Evolutionary conservation across 2,113 vertebrate genomes (phyloP).

Genomic region (Perca flavescens): DNA sequence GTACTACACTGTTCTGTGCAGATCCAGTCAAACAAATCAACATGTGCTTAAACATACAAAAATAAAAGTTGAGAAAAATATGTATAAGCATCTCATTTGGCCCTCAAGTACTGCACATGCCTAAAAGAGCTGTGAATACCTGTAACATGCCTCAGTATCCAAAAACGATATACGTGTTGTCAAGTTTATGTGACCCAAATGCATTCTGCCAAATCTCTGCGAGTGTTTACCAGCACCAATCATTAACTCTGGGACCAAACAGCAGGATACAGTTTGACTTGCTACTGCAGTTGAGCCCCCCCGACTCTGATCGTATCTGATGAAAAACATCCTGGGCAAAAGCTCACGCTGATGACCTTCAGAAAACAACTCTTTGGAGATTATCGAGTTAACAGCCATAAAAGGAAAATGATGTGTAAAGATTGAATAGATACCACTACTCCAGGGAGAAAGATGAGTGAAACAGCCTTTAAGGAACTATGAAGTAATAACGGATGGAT

Average conservation of each 20-base stretch:
- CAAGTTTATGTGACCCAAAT: not conserved
- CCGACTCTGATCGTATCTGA: conserved; percentile 41
- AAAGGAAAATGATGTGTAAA: not conserved
- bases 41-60: not conserved
- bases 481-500: not conserved
- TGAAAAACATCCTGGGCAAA: conserved; percentile 17
- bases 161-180: not conserved
- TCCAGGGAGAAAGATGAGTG: not conserved
- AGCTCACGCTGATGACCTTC: not conserved
- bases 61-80: not conserved
- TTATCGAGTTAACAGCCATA: not conserved
- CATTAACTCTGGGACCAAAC: conserved; percentile 43
- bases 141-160: not conserved
- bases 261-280: conserved; percentile 9
- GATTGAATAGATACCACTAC: not conserved
- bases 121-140: not conserved
- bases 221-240: conserved; percentile 22
- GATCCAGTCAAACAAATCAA: not conserved
- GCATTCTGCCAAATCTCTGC: conserved; percentile 9
- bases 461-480: not conserved
- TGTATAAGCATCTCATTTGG: not conserved
- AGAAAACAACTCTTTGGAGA: conserved; percentile 7
- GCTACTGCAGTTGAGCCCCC: not conserved
- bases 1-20: not conserved
- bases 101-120: not conserved